Conservation (phyloP, 2,888 invertebrate species). For the Acanthopleura granulata region DNA sequence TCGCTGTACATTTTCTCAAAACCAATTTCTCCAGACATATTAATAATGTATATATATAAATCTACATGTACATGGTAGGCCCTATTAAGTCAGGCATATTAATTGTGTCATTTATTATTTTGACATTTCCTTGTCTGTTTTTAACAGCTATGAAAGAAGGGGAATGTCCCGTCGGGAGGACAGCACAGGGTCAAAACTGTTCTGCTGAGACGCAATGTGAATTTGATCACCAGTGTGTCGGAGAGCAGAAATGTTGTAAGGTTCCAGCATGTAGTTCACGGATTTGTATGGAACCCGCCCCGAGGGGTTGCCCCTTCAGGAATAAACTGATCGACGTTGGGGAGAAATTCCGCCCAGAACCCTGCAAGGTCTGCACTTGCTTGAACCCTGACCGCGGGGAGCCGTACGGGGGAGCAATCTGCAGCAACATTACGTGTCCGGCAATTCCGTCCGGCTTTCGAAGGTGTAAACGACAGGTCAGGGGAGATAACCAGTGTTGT, state of each 20-base stretch:
- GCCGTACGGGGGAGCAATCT: background rate
- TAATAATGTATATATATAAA: no score
- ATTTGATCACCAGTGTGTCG: background rate
- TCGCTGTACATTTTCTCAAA: no score
- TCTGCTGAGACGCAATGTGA: background rate
- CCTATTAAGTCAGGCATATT: no score
- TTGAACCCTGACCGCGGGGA: background rate
- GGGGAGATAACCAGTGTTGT: constrained; percentile 15
- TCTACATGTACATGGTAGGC: no score
- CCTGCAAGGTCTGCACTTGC: background rate
- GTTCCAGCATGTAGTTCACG: background rate
- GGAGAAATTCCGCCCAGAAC: background rate
- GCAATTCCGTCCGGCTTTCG: background rate
- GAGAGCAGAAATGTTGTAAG: background rate
- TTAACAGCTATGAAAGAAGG: background rate
- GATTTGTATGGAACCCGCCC: background rate
- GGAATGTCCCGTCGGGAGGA: background rate
- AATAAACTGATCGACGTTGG: background rate
- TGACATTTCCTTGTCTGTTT: background rate
- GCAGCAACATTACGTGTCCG: background rate
- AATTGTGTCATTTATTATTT: no score
- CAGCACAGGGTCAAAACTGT: background rate
- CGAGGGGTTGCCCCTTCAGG: background rate
- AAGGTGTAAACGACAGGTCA: background rate
- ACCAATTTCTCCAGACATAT: no score